Base-by-base conservation (phyloP, 2,888 invertebrate genomes). In the Leucania comma region DNA sequence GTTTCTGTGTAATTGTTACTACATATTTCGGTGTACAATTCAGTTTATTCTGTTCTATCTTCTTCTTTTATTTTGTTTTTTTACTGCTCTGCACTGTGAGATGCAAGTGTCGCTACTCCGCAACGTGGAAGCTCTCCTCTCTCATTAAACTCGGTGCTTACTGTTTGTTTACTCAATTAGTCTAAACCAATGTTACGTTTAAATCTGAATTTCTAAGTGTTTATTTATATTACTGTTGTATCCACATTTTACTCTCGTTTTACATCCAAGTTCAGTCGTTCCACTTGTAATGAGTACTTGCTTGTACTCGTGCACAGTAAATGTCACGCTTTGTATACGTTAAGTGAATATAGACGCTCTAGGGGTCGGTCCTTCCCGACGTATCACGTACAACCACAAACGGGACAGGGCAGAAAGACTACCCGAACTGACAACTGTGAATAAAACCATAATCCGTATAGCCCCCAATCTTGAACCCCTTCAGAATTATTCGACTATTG, bases 291-390 rank as follows among this genome's bases (percentile, higher is more conserved):
- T 46, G 32, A 32, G 50, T 24, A 38, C 35, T 51, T 22, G 26
- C 17, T 46, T 14, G 17, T 58, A 46, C 20, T 48, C n/a, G 46
- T 48, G 46, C 8, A 1, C 46, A 32, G 57, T 53, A 56, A 59
- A 56, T 56, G 20, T 63, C 38, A 56, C 12, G 42, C 38, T 20
- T 46, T 46, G 53, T 67, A 67, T 67, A 60, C 4, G 20, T 60
- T 54, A n/a, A 22, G 53, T 67, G 51, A 53, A 53, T 63, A 32
- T 17, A n/a, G 26, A 17, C 35, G 26, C 22, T 24, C 12, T 51
- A n/a, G 62, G 24, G 12, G n/a, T 26, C 14, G 22, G 26, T 22
- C 38, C 24, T 38, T 14, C 12, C 24, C 35, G 14, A 20, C 17
- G 42, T 42, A 20, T 14, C 22, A 24, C 24, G 24, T 61, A 29